Evolutionary conservation across 2,797 vertebrate species (phyloP), one percentile per base, ranked within the genome.

Genomic region (Erpetoichthys calabaricus): DNA sequence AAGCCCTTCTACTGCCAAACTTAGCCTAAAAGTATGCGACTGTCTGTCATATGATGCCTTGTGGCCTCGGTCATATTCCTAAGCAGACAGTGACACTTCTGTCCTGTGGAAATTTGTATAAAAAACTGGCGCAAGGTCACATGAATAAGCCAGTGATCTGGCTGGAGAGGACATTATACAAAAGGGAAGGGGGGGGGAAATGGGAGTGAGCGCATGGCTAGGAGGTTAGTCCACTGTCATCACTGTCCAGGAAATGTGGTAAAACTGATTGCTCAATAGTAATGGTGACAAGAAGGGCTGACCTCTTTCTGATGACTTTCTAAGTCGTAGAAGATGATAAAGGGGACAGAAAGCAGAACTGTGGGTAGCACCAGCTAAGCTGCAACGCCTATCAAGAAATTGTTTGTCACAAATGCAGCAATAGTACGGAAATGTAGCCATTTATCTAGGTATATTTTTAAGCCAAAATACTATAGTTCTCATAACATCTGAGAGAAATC

Each of bases 21-120:
- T 4, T 10, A 25, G 49, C 8, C 49, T 10, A 10, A 8, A 3
- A 75, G 77, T 83, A 74, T 87, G 87, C 87, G 87, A 76, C 82
- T 80, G 77, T 72, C 81, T 88, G 86, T 95, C 93, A 91, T 91
- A 89, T 82, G 91, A 89, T 81, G 74, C 77, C 75, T 77, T 82
- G 82, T 87, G 84, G 86, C 76, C 80, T 75, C 73, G 79, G 83
- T 86, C 70, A 74, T 83, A 76, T 79, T 86, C 85, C 83, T 78
- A 70, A 73, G 77, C 81, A 84, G 93, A 92, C 91, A 94, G 91
- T 84, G 86, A 90, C 90, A 94, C 83, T 90, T 91, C 88, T 93
- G 90, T 93, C 86, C 84, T 82, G 71, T 80, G 46, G 62, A 73
- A 75, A 75, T 80, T 80, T 85, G 82, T 86, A 72, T 79, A 78